These are phyloP conservation scores for Stenchaetothrips biformis DNA, from an alignment of 2,888 invertebrate genomes.

Conservation along the genomic window DNA sequence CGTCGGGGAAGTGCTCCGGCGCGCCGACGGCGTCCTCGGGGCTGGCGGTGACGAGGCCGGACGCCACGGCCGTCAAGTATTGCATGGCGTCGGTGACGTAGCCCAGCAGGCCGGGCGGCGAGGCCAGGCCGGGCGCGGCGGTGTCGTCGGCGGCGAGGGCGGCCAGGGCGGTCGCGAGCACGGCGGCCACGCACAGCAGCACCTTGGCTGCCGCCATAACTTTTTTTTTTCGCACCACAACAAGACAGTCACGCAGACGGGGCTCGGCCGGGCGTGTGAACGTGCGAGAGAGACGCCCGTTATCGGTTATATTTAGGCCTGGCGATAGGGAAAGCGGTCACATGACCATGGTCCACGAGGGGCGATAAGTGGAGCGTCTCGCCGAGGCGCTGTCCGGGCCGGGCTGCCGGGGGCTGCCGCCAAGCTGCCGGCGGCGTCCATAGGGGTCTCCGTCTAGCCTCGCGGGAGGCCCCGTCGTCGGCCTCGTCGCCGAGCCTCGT, in stretches of 20 bases:
- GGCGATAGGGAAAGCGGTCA: not conserved
- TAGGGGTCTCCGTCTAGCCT: not conserved
- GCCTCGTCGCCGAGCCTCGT: not conserved
- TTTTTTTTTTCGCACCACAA: not conserved
- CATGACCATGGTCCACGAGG: not conserved
- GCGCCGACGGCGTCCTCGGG: not conserved
- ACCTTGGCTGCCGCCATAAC: not conserved
- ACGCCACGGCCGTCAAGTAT: conserved; percentile 10
- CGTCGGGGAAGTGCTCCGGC: not conserved
- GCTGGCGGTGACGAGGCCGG: not conserved
- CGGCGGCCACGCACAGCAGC: not conserved
- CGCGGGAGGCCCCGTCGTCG: not conserved
- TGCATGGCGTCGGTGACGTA: not conserved
- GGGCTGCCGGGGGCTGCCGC: not conserved
- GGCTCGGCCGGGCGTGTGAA: not conserved
- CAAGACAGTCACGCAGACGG: not conserved
- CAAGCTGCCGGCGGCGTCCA: not conserved
- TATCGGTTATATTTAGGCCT: conserved; percentile 16
- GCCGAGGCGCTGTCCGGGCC: not conserved
- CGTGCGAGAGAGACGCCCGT: not conserved
- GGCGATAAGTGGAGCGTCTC: not conserved
- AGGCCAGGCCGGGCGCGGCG: not conserved
- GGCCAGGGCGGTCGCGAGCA: not conserved
- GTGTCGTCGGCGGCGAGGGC: not conserved
- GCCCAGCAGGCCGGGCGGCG: not conserved